Evolutionary conservation across 1,140 invertebrate species (phyloP).

Genomic region (Episyrphus balteatus): DNA sequence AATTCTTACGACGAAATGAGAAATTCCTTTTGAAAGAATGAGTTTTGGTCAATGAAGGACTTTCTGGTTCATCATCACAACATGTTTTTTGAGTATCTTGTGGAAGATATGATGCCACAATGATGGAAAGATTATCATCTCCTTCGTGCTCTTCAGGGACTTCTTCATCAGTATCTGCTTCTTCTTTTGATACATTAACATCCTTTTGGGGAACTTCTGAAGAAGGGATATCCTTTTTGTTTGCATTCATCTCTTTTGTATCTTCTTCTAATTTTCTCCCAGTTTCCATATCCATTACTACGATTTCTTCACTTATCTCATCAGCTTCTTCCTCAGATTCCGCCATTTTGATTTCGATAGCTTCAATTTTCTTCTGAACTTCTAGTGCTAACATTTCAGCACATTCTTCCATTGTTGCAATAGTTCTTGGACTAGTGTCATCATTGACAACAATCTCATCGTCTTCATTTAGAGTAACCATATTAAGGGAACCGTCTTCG

Average conservation of each 20-base stretch:
- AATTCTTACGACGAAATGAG: constrained; percentile 17
- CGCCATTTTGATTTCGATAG: not conserved
- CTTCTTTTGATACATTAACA: not conserved
- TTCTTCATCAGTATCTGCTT: constrained; percentile 4
- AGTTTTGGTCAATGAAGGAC: constrained; percentile 16
- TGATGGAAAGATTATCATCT: constrained; percentile 30
- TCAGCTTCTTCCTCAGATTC: constrained; percentile 7
- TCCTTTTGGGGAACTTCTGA: not conserved
- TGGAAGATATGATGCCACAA: constrained; percentile 30
- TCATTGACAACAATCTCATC: constrained; percentile 1
- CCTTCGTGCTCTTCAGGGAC: constrained; percentile 10
- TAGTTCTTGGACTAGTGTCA: constrained; percentile 4
- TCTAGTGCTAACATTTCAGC: not conserved
- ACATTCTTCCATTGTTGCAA: not conserved
- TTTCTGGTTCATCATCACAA: not conserved
- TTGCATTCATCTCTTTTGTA: constrained; percentile 9
- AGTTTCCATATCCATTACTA: constrained; percentile 16
- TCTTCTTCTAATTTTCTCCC: not conserved
- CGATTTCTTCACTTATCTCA: constrained; percentile 30
- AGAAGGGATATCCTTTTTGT: not conserved
- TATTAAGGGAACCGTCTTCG: not conserved
- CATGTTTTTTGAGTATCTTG: constrained; percentile 17
- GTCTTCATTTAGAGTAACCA: not conserved
- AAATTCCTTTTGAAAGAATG: constrained; percentile 22
- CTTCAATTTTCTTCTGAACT: not conserved